These are phyloP conservation scores for Venturia canescens DNA, from an alignment of 1,140 invertebrate genomes.

Conservation along the genomic window DNA sequence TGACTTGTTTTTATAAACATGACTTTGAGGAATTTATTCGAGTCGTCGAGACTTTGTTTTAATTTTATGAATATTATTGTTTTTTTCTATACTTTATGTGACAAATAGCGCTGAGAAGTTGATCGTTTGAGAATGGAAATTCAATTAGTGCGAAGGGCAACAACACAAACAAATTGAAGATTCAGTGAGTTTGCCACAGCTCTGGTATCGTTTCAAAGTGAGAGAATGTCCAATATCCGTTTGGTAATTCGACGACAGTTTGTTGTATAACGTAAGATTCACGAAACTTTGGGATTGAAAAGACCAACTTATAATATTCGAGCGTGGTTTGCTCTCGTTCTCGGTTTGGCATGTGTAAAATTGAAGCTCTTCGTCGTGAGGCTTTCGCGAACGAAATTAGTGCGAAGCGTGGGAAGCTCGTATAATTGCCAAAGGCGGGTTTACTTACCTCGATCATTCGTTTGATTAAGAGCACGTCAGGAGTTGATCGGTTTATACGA, in stretches of 20 bases:
- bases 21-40: neutral
- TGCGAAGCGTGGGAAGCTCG: neutral
- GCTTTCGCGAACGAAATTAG: no score
- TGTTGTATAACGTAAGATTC: neutral
- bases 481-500: neutral
- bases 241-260: conserved; percentile 26
- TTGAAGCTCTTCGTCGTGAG: no score
- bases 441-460: neutral
- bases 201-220: neutral
- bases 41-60: neutral
- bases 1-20: no score
- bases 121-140: no score
- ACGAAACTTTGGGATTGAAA: neutral
- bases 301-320: no score
- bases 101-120: no score
- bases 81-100: neutral
- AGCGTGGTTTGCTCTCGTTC: no score
- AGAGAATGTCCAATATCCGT: neutral
- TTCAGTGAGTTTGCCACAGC: no score
- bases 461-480: conserved; percentile 1
- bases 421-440: neutral
- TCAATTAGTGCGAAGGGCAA: no score
- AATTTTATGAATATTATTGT: neutral
- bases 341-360: no score
- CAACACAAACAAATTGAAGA: no score